These are phyloP conservation scores for Pogonophryne albipinna DNA, from an alignment of 2,797 vertebrate species.

Conservation along the genomic window DNA sequence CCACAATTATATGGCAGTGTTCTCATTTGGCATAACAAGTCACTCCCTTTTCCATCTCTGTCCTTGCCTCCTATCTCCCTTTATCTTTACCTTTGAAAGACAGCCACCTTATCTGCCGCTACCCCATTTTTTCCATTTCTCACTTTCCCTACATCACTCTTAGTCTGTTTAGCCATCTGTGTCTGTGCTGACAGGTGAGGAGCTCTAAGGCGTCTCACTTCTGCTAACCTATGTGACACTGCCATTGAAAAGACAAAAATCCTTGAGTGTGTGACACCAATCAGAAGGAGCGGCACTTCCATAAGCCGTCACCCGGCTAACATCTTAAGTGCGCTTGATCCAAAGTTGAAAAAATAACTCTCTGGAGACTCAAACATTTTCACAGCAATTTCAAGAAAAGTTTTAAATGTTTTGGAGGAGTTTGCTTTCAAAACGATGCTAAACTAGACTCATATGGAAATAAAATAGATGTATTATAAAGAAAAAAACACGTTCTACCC, in stretches of 20 bases:
- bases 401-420: background rate
- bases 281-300: conserved; percentile 43
- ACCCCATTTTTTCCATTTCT: conserved; percentile 13
- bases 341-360: conserved; percentile 19
- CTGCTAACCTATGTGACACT: conserved; percentile 39
- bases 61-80: conserved; percentile 26
- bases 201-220: conserved; percentile 28
- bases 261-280: conserved; percentile 46
- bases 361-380: conserved; percentile 10
- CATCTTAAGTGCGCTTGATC: conserved; percentile 32
- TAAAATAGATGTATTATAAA: background rate
- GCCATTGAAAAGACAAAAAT: conserved; percentile 43
- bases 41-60: conserved; percentile 46
- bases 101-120: conserved; percentile 30
- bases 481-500: background rate
- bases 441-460: background rate
- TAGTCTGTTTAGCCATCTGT: conserved; percentile 20
- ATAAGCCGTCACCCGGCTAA: conserved; percentile 33
- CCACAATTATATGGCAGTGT: conserved; percentile 72
- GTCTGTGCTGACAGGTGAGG: conserved; percentile 53
- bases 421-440: conserved; percentile 3
- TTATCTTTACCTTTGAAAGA: conserved; percentile 49
- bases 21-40: conserved; percentile 66
- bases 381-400: conserved; percentile 7
- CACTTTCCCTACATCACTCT: conserved; percentile 15